Base-by-base conservation (phyloP, 2,113 vertebrate species). In the Pampusana beccarii region DNA sequence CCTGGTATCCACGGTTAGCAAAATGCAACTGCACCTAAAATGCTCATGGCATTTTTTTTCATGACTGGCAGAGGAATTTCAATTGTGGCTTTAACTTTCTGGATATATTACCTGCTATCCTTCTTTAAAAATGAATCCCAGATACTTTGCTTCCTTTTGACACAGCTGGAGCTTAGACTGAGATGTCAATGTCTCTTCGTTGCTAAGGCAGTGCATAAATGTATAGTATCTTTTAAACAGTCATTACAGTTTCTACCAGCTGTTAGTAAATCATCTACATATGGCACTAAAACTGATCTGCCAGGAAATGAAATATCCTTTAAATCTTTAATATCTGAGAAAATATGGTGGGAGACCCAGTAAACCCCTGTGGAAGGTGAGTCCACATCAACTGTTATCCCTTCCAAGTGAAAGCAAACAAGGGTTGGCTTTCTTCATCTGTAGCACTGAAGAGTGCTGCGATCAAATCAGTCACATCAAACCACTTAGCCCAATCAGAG, bases 71-170 rank as follows among this genome's bases (percentile, higher is more conserved):
- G 10, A 75, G 61, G 26, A 80, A 44, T 54, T 86, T 71, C 3
- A 44, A 1, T 28, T 58, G 13, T 2, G 53, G 31, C 16, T n/a
- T 91, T 83, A 67, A 33, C 10, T 28, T 82, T 61, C 75, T 72
- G 11, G n/a, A 29, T 71, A 62, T 75, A 2, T 80, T 86, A 54
- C 20, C n/a, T 3, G 6, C 10, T 50, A n/a, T 64, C 48, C 42
- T 86, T 93, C n/a, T 62, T 83, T 62, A 89, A 72, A 83, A 64
- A 80, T 13, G 29, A 65, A 88, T 70, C 25, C 4, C 38, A 61
- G 20, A 4, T 75, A 75, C 72, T 89, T 82, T 40, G 34, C 21
- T 90, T 56, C 26, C 48, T 62, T 93, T 83, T 72, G 36, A 67
- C 48, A 46, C 28, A 40, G 38, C 36, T 80, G 25, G 58, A 72